Evolutionary conservation across 1,140 invertebrate species (phyloP).

Genomic region (Diachasmimorpha longicaudata): DNA sequence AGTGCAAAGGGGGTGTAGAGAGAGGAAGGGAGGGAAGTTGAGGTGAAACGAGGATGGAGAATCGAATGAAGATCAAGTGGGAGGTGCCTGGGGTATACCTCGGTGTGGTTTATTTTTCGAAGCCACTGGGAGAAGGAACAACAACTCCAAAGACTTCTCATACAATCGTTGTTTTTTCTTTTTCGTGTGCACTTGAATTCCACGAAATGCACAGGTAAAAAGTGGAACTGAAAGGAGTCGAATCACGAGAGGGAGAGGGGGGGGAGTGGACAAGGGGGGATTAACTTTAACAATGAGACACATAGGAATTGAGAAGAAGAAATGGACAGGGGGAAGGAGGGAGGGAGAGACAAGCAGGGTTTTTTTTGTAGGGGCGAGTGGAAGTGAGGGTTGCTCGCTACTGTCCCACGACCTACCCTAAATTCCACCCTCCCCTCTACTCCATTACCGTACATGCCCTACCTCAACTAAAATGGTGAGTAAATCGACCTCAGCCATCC

Average conservation of each 20-base stretch:
- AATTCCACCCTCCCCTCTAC: conserved; percentile 19
- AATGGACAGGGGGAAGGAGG: conserved; percentile 12
- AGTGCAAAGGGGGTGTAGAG: neutral
- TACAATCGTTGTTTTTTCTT: neutral
- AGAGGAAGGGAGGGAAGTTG: neutral
- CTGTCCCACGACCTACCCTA: conserved; percentile 30
- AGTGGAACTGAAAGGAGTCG: neutral
- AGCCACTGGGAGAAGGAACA: neutral
- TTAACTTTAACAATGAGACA: neutral
- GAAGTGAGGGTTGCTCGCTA: neutral
- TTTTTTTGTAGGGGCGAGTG: conserved; percentile 6
- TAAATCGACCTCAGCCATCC: conserved; percentile 1
- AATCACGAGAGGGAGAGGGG: neutral
- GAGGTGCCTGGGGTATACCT: neutral
- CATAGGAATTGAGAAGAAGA: neutral
- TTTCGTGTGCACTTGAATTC: neutral
- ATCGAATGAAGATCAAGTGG: conserved; percentile 4
- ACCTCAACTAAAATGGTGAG: neutral
- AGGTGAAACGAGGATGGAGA: neutral
- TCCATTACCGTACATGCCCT: neutral
- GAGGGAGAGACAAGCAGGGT: neutral
- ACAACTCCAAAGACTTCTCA: neutral
- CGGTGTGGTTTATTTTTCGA: neutral
- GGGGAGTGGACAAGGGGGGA: neutral
- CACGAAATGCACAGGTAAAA: neutral